phyloP scores from a whole-genome alignment of 1,140 invertebrate species.

The Neuroterus valhalla region DNA sequence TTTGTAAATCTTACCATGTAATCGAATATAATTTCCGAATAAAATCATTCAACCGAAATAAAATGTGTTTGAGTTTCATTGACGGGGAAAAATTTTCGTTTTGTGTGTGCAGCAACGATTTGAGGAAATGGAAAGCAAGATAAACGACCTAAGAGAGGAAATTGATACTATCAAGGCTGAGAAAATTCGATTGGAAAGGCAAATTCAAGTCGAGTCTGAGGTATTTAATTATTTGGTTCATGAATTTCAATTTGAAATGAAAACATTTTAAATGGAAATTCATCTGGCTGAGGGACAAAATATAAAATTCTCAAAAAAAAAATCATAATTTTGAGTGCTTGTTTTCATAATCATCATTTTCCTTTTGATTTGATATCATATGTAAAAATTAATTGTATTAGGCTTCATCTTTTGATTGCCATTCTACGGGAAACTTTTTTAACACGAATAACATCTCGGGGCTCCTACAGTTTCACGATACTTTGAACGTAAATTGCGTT shows the following conservation, averaged over 20 bases:
- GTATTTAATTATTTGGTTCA: conserved; percentile 50
- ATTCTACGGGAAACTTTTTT: conserved; percentile 1
- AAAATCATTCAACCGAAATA: conserved; percentile 52
- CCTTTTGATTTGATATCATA: no score
- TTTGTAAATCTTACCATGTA: conserved; percentile 38
- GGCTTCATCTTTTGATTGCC: neutral
- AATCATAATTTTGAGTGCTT: no score
- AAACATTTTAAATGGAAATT: neutral
- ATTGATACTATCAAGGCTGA: conserved; percentile 69
- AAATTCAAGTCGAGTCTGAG: conserved; percentile 67
- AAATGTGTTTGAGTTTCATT: conserved; percentile 64
- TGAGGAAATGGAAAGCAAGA: conserved; percentile 72
- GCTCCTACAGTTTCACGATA: conserved; percentile 25
- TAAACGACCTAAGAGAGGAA: conserved; percentile 68
- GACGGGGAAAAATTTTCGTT: conserved; percentile 58
- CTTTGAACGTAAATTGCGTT: conserved; percentile 5
- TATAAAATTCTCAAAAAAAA: no score
- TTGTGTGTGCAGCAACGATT: conserved; percentile 70
- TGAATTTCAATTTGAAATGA: neutral
- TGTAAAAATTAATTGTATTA: neutral
- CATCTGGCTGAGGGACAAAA: no score
- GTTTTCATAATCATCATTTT: no score
- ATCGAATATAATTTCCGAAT: conserved; percentile 49
- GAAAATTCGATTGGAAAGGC: conserved; percentile 66
- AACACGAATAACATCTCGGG: conserved; percentile 11